A percentile compares a stretch with the other conserved stretches of the same genome.
phyloP scores from a whole-genome alignment of 2,113 vertebrate genomes.

The Corvus moneduloides region DNA sequence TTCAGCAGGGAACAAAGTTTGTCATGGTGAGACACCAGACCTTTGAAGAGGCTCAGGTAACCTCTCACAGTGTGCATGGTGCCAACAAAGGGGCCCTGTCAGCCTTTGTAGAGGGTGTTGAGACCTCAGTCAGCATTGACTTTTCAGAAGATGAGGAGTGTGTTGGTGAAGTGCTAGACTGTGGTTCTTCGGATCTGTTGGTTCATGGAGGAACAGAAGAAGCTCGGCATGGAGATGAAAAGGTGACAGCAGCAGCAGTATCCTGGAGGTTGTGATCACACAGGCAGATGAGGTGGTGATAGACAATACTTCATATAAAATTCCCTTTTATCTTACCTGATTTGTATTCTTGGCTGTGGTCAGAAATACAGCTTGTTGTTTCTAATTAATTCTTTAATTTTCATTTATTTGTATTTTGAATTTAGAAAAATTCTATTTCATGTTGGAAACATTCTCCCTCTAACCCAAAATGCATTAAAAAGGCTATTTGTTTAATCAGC shows the following conservation, averaged over 20 bases:
- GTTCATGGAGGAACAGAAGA: constrained; percentile 39
- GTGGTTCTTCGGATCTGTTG: constrained; percentile 48
- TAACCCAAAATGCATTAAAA: not conserved
- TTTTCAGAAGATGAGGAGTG: not conserved
- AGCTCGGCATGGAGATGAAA: constrained; percentile 68
- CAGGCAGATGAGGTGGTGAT: constrained; percentile 79
- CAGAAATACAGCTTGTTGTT: constrained; percentile 69
- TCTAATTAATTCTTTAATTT: constrained; percentile 67
- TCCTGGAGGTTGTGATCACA: constrained; percentile 73
- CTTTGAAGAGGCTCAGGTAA: constrained; percentile 30
- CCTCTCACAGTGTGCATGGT: not conserved
- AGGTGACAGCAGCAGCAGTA: constrained; percentile 52
- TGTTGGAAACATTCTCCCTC: not conserved
- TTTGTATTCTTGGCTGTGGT: constrained; percentile 79
- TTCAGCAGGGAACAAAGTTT: constrained; percentile 41
- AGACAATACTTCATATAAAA: constrained; percentile 81
- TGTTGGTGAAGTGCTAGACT: constrained; percentile 58
- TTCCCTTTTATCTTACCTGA: constrained; percentile 82
- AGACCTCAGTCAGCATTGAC: not conserved
- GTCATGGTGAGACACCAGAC: not conserved
- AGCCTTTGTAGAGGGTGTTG: constrained; percentile 12
- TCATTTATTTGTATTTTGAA: constrained; percentile 66
- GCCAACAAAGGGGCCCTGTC: constrained; percentile 1
- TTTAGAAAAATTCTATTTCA: constrained; percentile 66
- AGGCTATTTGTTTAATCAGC: constrained; percentile 27